Percentiles rank a stretch among this genome's conserved stretches.
Conservation (phyloP, 2,888 invertebrate genomes). For the Opisthograptis luteolata region DNA sequence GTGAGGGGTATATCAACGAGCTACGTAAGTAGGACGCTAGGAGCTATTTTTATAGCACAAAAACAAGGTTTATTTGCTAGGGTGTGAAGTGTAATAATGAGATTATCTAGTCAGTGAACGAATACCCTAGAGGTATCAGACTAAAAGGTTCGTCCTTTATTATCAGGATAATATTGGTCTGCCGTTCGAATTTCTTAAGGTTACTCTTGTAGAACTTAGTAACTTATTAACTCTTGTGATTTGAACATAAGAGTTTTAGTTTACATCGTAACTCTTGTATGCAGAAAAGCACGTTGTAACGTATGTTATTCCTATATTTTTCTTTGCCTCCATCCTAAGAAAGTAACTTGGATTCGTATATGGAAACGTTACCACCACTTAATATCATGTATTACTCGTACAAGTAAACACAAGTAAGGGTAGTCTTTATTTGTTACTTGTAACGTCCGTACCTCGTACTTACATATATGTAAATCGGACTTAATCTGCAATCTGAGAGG, state of each 20-base stretch:
- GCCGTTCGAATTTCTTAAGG: too few relatives aligned
- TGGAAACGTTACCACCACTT: too few relatives aligned
- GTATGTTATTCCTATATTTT: too few relatives aligned
- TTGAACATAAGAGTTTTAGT: too few relatives aligned
- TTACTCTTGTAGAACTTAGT: too few relatives aligned
- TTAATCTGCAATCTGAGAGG: constrained; percentile 1
- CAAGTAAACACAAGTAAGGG: neutral
- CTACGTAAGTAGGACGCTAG: constrained; percentile 9
- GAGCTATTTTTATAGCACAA: constrained; percentile 14
- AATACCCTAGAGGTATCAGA: neutral
- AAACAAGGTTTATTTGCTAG: constrained; percentile 5
- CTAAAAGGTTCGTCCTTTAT: neutral
- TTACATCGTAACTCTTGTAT: too few relatives aligned
- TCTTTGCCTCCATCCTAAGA: too few relatives aligned
- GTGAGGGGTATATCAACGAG: constrained; percentile 7
- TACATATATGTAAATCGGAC: constrained; percentile 10
- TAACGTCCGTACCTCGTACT: neutral
- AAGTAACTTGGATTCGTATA: too few relatives aligned
- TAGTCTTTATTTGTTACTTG: neutral
- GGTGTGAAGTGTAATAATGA: constrained; percentile 26
- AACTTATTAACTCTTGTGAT: too few relatives aligned
- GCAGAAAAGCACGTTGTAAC: too few relatives aligned
- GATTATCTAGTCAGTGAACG: constrained; percentile 20
- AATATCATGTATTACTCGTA: too few relatives aligned
- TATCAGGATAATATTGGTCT: too few relatives aligned